Evolutionary conservation across 1,140 invertebrate species (phyloP).

Genomic region (Atta cephalotes): DNA sequence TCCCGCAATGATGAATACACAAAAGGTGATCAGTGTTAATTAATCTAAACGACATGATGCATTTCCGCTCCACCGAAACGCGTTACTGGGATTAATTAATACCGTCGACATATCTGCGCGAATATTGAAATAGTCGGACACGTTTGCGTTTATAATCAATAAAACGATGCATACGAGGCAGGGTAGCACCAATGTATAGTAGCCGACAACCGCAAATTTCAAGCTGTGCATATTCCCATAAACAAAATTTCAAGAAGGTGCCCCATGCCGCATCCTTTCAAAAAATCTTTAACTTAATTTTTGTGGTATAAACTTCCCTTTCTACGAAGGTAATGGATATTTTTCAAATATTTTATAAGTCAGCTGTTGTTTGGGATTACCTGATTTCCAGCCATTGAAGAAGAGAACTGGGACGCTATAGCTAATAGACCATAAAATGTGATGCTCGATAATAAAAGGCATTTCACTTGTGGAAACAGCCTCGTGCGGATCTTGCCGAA

Average conservation of each 20-base stretch:
- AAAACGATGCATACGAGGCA: conserved; percentile 46
- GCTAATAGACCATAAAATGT: conserved; percentile 87
- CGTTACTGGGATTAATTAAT: conserved; percentile 52
- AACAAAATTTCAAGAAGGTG: background rate
- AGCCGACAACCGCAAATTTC: conserved; percentile 10
- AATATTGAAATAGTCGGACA: conserved; percentile 54
- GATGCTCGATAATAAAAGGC: conserved; percentile 84
- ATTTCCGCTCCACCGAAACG: conserved; percentile 37
- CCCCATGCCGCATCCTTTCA: background rate
- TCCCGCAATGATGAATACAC: conserved; percentile 5
- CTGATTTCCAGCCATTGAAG: conserved; percentile 86
- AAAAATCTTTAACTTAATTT: too few species aligned
- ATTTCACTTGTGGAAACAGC: conserved; percentile 73
- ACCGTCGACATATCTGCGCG: conserved; percentile 43
- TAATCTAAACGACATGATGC: conserved; percentile 30
- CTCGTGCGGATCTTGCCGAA: conserved; percentile 81
- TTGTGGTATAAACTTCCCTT: background rate
- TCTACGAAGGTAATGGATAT: background rate
- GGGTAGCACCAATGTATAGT: conserved; percentile 8
- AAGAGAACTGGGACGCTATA: conserved; percentile 88
- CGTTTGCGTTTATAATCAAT: conserved; percentile 63
- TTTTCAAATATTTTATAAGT: background rate
- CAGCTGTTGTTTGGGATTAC: conserved; percentile 55
- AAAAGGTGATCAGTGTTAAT: conserved; percentile 43
- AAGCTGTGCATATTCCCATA: background rate